These are phyloP conservation scores for Bellardia bayeri DNA, from an alignment of 2,888 invertebrate genomes.

Conservation along the genomic window DNA sequence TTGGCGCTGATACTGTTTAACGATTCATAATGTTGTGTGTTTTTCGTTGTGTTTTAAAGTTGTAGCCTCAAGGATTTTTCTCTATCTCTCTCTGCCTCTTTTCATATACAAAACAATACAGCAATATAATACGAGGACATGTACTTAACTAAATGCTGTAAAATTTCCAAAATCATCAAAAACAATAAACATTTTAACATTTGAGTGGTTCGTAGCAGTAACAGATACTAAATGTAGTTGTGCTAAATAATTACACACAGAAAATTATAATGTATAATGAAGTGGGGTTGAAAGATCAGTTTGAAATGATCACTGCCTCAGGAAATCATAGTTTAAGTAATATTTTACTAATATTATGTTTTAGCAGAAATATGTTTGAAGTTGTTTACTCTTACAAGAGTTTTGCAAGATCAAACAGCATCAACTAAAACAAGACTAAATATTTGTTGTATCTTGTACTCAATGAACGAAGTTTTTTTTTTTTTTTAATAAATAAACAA, in stretches of 20 bases:
- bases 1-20: conserved; percentile 24
- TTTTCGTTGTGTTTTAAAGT: not conserved
- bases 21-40: conserved; percentile 20
- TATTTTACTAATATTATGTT: no score
- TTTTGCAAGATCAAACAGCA: no score
- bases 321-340: no score
- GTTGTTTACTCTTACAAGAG: no score
- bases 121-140: conserved; percentile 25
- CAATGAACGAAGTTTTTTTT: no score
- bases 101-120: conserved; percentile 28
- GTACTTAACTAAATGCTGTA: conserved; percentile 59
- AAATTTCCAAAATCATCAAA: conserved; percentile 48
- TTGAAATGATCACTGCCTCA: no score
- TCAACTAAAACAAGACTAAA: no score
- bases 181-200: conserved; percentile 37
- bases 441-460: no score
- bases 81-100: not conserved
- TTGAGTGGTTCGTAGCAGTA: conserved; percentile 11
- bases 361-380: no score
- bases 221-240: not conserved
- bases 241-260: not conserved
- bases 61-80: conserved; percentile 30
- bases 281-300: no score
- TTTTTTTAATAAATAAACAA: no score
- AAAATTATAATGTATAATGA: not conserved